Evolutionary conservation across 2,888 invertebrate genomes (phyloP), one percentile per base, ranked within the genome.

Genomic region (Acleris sparsana): DNA sequence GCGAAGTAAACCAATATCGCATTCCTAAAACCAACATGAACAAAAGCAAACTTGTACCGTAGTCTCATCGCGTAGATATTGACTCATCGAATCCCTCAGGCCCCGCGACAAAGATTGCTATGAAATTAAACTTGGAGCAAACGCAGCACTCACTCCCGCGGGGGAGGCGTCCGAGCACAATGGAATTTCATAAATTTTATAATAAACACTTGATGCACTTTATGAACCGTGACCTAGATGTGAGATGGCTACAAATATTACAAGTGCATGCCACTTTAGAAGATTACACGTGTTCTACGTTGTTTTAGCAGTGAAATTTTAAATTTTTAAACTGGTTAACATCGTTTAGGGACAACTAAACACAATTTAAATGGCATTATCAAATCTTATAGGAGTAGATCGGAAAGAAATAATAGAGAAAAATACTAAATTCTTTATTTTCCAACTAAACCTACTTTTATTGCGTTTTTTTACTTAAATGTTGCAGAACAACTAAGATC

Each of bases 71-170:
- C 43, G 49, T 49, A 46, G 46, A 62, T 62, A 57, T 66, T 56
- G 61, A 43, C 56, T 64, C 64, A 39, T 9, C 17, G 49, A 43
- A 51, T 65, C 53, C 72, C 72, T 77, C 60, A 53, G 77, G 65
- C 70, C 72, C 62, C 62, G 72, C 70, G 75, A 73, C 80, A 84
- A 83, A 86, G 83, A 86, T 84, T 82, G 83, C 77, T 77, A 81
- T 80, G 82, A 80, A 85, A 87, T 87, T 85, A 84, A 84, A 83
- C 80, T 80, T 74, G 71, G 68, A 57, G 57, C 63, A 61, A 70
- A 70, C 70, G 73, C 73, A 73, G 69, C 67, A 62, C 60, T 69
- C 65, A 62, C 43, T 64, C 67, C 70, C 73, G 70, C 71, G 18
- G 65, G 57, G 48, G 39, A 29, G 43, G 20, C 20, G 53, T 39